phyloP scores from a whole-genome alignment of 2,797 vertebrate species.

The Leontopithecus rosalia region DNA sequence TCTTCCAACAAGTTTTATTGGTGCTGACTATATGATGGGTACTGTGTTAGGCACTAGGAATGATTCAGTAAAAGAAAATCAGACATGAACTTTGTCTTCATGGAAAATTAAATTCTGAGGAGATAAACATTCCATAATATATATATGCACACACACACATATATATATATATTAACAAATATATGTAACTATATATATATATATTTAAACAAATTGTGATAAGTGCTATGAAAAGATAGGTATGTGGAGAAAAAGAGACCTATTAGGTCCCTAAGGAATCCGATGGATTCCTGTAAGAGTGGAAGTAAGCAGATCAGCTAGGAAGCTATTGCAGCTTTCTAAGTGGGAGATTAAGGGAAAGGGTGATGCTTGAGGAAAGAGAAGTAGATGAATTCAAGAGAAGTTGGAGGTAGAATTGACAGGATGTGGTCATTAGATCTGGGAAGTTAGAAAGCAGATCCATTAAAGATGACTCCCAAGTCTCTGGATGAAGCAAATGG shows the following conservation, averaged over 20 bases:
- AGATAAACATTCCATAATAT: not conserved
- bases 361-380: not conserved
- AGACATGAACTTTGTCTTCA: not conserved
- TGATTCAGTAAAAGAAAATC: not conserved
- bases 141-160: not conserved
- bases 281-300: not conserved
- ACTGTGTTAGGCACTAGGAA: not conserved
- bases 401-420: not conserved
- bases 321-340: not conserved
- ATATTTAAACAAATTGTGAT: not conserved
- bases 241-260: not conserved
- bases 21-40: not conserved
- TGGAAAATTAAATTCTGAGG: not conserved
- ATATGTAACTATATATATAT: too few relatives aligned
- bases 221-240: not conserved
- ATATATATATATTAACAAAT: not conserved
- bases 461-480: not conserved
- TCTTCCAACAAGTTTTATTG: not conserved
- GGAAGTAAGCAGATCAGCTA: not conserved
- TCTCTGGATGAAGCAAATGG: not conserved
- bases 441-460: not conserved
- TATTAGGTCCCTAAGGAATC: not conserved
- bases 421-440: not conserved
- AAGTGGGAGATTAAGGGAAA: not conserved
- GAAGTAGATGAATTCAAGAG: not conserved